Conservation (phyloP, 2,888 invertebrate species). For the Drosophila fungiperda region DNA sequence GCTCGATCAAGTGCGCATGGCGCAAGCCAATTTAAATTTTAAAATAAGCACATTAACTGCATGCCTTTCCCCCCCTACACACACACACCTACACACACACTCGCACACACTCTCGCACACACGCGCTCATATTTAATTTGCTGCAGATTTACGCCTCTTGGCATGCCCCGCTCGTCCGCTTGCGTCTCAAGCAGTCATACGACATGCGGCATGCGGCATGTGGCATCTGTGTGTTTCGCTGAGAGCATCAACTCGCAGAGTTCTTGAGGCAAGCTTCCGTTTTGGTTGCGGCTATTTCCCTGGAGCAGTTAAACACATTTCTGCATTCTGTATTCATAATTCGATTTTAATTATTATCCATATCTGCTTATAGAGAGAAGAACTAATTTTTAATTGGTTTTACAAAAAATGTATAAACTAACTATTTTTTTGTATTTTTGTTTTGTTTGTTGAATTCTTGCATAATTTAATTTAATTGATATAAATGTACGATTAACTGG, state of each 20-base stretch:
- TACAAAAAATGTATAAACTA: constrained; percentile 79
- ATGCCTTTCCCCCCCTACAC: constrained; percentile 30
- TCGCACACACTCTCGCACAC: constrained; percentile 17
- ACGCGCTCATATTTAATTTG: constrained; percentile 62
- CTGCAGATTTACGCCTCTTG: constrained; percentile 61
- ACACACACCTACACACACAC: background rate
- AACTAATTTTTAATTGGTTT: constrained; percentile 74
- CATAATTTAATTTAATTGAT: constrained; percentile 72
- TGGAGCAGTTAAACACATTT: background rate
- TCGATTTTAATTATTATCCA: constrained; percentile 74
- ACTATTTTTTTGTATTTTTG: constrained; percentile 45
- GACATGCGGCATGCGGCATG: constrained; percentile 7
- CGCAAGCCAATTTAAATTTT: constrained; percentile 82
- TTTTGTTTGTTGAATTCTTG: constrained; percentile 28
- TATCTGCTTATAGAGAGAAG: constrained; percentile 74
- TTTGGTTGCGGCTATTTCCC: background rate
- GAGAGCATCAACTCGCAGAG: background rate
- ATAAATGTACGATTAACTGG: constrained; percentile 69
- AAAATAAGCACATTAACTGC: constrained; percentile 82
- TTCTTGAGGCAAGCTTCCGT: background rate
- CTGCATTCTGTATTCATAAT: constrained; percentile 41
- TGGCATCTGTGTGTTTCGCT: background rate
- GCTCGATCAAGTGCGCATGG: constrained; percentile 62
- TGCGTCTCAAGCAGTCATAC: background rate
- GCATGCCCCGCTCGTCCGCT: constrained; percentile 1